phyloP scores from a whole-genome alignment of 2,888 invertebrate species.

The Lingula anatina region DNA sequence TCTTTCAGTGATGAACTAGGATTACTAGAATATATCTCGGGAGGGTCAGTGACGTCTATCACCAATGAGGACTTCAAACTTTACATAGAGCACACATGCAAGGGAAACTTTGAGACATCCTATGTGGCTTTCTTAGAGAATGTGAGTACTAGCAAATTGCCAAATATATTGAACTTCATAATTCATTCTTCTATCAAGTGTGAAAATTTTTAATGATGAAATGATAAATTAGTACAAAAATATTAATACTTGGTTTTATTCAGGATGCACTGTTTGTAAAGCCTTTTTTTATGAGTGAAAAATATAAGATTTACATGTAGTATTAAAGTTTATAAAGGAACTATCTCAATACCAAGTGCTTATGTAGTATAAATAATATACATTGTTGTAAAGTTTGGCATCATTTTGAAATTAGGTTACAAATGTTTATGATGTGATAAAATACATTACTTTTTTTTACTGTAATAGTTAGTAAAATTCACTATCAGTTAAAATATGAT shows the following conservation, averaged over 20 bases:
- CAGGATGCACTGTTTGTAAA: no score
- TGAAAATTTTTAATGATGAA: background rate
- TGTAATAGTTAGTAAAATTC: no score
- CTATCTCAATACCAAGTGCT: no score
- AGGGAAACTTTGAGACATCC: constrained; percentile 79
- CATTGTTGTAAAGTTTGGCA: no score
- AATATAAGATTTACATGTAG: background rate
- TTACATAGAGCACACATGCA: constrained; percentile 79
- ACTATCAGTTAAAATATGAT: no score
- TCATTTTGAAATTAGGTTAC: no score
- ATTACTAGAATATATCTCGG: constrained; percentile 75
- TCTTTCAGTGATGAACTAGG: constrained; percentile 58
- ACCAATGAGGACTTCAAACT: constrained; percentile 78
- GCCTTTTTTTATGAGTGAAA: background rate
- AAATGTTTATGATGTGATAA: no score
- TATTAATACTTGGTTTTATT: no score
- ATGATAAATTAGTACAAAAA: no score
- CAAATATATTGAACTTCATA: background rate
- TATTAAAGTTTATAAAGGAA: no score
- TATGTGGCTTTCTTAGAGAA: constrained; percentile 72
- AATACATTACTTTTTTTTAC: no score
- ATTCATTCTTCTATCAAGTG: background rate
- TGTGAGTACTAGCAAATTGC: constrained; percentile 48
- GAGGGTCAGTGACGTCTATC: constrained; percentile 76
- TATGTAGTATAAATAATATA: no score